Evolutionary conservation across 1,140 invertebrate species (phyloP), one percentile per base, ranked within the genome.

Genomic region (Leucophenga varia): DNA sequence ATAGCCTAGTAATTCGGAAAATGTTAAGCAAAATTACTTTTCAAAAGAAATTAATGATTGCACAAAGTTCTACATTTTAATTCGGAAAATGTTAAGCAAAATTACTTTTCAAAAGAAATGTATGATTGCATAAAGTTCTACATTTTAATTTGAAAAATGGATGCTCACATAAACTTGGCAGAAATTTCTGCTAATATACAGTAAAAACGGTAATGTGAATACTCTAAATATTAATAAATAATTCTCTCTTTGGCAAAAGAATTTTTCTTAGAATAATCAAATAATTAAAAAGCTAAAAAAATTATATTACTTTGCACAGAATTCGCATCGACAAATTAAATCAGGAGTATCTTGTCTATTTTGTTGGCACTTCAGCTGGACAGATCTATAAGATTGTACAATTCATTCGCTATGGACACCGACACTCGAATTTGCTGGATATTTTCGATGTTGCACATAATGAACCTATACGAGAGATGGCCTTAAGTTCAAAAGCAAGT

Each of bases 351-450:
- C 86, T 86, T 0, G 82, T 91, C 8, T 89, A 87, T 72, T 91
- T 89, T 71, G 86, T 86, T 47, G 88, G 87, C 59, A 88, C 87
- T 21, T 87, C 85, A 84, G 81, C 82, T 45, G 88, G 89, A 2
- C 80, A 85, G 52, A 86, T 91, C 21, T 89, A 90, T 76, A 91
- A 91, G 77, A 84, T 91, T 57, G 86, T 90, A 5, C 86, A 90
- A 73, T 90, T 79, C 9, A 78, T 74, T 54, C 63, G 68, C 40
- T 76, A 79, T 17, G 84, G 83, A 34, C 81, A 81, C 25, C 77
- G 84, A 2, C 81, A 81, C 36, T 89, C 88, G 1, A 85, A 86
- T 60, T 77, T 90, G 9, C 79, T 88, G 18, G 89, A 91, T 64
- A 81, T 90, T 13, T 87, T 89, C 74, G 84, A 86, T 48, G 86